These are phyloP conservation scores for Anabacerthia variegaticeps DNA, from an alignment of 2,797 vertebrate species.

Conservation along the genomic window DNA sequence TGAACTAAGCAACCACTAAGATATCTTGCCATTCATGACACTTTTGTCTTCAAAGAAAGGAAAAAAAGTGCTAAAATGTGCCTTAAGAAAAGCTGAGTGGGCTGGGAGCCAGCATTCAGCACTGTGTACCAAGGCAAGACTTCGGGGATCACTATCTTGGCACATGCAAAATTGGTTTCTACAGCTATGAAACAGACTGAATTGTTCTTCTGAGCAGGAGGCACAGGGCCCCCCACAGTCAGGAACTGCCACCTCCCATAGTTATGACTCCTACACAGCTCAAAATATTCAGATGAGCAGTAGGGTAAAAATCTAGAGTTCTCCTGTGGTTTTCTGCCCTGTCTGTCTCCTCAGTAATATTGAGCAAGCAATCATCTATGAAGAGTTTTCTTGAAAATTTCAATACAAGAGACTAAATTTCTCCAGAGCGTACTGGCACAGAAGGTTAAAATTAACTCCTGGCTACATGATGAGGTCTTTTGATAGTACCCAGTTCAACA, in stretches of 20 bases:
- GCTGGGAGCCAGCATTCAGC: not conserved
- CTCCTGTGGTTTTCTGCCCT: not conserved
- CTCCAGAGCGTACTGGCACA: not conserved
- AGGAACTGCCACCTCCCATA: not conserved
- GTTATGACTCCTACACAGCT: not conserved
- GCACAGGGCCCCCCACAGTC: not conserved
- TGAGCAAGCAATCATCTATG: not conserved
- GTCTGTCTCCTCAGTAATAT: not conserved
- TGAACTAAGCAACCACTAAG: not conserved
- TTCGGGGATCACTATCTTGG: not conserved
- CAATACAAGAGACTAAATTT: not conserved
- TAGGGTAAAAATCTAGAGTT: not conserved
- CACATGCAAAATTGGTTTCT: not conserved
- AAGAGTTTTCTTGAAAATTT: not conserved
- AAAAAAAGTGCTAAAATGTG: not conserved
- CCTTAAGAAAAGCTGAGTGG: not conserved
- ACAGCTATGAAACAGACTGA: not conserved
- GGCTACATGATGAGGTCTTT: not conserved
- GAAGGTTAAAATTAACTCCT: not conserved
- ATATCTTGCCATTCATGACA: not conserved
- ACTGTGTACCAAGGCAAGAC: not conserved
- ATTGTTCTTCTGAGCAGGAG: not conserved
- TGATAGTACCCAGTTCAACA: not conserved
- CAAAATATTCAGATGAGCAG: not conserved
- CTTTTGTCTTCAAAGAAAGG: not conserved